Conservation (phyloP, 2,888 invertebrate species). For the Spilarctia lutea region DNA sequence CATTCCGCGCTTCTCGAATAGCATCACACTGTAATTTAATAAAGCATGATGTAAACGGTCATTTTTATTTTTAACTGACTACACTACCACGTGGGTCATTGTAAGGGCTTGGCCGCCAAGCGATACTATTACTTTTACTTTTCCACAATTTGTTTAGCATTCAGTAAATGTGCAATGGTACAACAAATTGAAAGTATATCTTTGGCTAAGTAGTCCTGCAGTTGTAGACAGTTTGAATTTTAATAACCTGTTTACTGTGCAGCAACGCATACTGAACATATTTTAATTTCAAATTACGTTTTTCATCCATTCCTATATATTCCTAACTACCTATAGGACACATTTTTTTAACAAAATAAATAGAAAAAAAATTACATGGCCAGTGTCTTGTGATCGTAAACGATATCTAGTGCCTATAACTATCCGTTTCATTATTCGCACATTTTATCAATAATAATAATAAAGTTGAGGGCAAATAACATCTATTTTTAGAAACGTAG, state of each 20-base stretch:
- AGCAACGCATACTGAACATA: conserved; percentile 21
- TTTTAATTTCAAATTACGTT: conserved; percentile 53
- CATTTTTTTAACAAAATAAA: background rate
- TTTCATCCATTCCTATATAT: background rate
- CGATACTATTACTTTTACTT: conserved; percentile 27
- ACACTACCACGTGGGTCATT: background rate
- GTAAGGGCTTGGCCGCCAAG: conserved; percentile 27
- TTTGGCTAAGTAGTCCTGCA: conserved; percentile 34
- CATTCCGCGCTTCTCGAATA: conserved; percentile 51
- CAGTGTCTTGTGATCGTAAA: background rate
- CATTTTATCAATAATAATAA: too few relatives aligned
- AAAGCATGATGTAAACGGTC: conserved; percentile 62
- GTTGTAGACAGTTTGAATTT: conserved; percentile 31
- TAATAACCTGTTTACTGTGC: conserved; percentile 37
- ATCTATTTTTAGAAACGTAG: background rate
- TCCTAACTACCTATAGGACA: background rate
- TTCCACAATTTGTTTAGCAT: conserved; percentile 19
- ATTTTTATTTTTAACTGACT: conserved; percentile 38
- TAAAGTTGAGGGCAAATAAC: too few relatives aligned
- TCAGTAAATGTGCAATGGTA: conserved; percentile 25
- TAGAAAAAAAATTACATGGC: background rate
- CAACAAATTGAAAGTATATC: conserved; percentile 22
- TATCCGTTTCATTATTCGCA: too few relatives aligned
- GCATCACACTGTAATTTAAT: conserved; percentile 50
- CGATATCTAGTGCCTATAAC: background rate